Percentiles rank a stretch among this genome's conserved stretches.
Evolutionary conservation across 2,113 vertebrate genomes (phyloP).

Genomic region (Peromyscus leucopus): DNA sequence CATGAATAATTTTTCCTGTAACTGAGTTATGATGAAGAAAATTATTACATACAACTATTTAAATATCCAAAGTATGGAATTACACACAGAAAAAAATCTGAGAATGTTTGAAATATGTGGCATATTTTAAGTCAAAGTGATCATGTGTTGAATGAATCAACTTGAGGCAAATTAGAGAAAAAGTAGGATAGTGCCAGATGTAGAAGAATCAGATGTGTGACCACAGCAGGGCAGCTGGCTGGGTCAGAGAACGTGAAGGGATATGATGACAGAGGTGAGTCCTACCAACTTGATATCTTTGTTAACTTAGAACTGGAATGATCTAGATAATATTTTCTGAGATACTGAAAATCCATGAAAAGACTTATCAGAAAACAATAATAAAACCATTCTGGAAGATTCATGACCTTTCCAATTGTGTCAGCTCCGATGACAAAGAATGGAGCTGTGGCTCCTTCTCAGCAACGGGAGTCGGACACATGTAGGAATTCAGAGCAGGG

Average conservation of each 20-base stretch:
- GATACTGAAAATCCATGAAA: not conserved
- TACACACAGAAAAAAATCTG: not conserved
- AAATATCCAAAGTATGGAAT: constrained; percentile 24
- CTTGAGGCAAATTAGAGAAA: not conserved
- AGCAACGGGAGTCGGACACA: no score
- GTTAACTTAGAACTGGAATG: not conserved
- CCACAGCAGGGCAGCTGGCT: not conserved
- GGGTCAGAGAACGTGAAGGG: not conserved
- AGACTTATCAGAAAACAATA: constrained; percentile 8
- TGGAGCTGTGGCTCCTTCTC: not conserved
- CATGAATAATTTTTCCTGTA: not conserved
- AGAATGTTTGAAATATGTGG: not conserved
- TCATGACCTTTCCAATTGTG: not conserved
- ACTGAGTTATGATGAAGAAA: not conserved
- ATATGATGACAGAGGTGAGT: not conserved
- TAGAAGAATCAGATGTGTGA: not conserved
- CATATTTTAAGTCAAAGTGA: constrained; percentile 31
- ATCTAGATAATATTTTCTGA: constrained; percentile 7
- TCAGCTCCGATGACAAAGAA: not conserved
- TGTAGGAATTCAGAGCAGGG: not conserved
- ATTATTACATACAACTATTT: not conserved
- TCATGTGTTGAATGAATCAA: not conserved
- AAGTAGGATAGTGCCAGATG: not conserved
- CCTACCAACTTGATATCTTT: not conserved
- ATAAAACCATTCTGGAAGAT: not conserved